Evolutionary conservation across 2,113 vertebrate genomes (phyloP).

Genomic region (Rutilus rutilus): DNA sequence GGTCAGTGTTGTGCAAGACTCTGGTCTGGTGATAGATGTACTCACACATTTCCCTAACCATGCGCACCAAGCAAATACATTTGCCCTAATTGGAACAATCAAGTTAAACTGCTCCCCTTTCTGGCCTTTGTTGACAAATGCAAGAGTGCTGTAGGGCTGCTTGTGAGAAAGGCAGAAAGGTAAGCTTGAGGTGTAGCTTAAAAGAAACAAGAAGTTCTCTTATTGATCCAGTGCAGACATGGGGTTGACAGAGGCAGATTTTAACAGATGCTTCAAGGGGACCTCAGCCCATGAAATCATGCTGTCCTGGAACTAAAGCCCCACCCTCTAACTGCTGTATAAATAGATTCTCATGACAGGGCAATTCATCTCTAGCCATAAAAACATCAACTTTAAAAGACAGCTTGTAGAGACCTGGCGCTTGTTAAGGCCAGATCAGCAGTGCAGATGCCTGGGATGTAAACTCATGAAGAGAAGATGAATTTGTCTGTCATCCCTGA

Average conservation of each 20-base stretch:
- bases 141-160: constrained; percentile 26
- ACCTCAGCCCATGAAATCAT: constrained; percentile 89
- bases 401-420: constrained; percentile 87
- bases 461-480: constrained; percentile 97
- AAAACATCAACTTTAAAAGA: constrained; percentile 94
- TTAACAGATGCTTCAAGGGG: constrained; percentile 84
- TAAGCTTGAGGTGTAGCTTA: constrained; percentile 51
- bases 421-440: constrained; percentile 95
- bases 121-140: constrained; percentile 55
- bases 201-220: constrained; percentile 52
- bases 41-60: constrained; percentile 64
- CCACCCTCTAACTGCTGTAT: constrained; percentile 88
- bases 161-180: constrained; percentile 36
- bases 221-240: constrained; percentile 68
- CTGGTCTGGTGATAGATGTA: constrained; percentile 68
- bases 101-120: constrained; percentile 59
- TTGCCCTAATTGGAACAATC: constrained; percentile 67
- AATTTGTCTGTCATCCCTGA: constrained; percentile 93
- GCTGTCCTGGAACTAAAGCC: constrained; percentile 83
- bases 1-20: constrained; percentile 54
- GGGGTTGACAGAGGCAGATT: constrained; percentile 78
- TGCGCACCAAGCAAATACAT: constrained; percentile 57
- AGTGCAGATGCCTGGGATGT: constrained; percentile 90
- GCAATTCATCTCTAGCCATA: constrained; percentile 94
- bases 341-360: constrained; percentile 94